Base-by-base conservation (phyloP, 2,797 vertebrate species). In the Poecilia picta region DNA sequence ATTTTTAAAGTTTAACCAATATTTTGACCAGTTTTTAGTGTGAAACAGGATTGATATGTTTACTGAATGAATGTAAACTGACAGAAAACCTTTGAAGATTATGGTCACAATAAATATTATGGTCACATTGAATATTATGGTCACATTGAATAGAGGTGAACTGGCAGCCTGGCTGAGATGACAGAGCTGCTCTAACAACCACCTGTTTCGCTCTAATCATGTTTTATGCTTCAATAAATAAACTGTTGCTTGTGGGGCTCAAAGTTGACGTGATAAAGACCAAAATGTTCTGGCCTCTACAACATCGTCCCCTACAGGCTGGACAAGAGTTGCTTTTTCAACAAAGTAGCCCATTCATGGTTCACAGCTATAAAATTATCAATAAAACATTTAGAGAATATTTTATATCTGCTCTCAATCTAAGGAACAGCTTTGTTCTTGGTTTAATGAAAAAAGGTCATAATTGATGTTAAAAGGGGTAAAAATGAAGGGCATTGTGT, bases 401-500 rank as follows among this genome's bases (percentile, higher is more conserved):
- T 33, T 33, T 33, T 41, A 68, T 28, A n/a, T 46, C 62, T 66
- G 33, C 33, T 66, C 68, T 71, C 25, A 33, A 72, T 64, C 45
- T 49, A 39, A 72, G 18, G 12, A 33, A 53, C 43, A 31, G 20
- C 13, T 74, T 8, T 59, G 6, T 5, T 53, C 73, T 25, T 70
- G 28, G 1, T 33, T 41, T 53, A 66, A 28, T 71, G 41, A 71
- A 43, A 41, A 74, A 36, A 70, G 57, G 25, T 55, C 3, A 25
- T 68, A 15, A 23, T 75, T 79, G 31, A 53, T 51, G 72, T 77
- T 70, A 70, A 68, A 74, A 62, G 43, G 23, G 31, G 15, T 53
- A 45, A 25, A 76, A 62, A 78, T 79, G 64, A 78, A 64, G 43
- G 2, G 36, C 68, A 46, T 81, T 74, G 85, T 82, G 76, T 74